Conservation (phyloP, 2,888 invertebrate species). For the Tipula vernalis region DNA sequence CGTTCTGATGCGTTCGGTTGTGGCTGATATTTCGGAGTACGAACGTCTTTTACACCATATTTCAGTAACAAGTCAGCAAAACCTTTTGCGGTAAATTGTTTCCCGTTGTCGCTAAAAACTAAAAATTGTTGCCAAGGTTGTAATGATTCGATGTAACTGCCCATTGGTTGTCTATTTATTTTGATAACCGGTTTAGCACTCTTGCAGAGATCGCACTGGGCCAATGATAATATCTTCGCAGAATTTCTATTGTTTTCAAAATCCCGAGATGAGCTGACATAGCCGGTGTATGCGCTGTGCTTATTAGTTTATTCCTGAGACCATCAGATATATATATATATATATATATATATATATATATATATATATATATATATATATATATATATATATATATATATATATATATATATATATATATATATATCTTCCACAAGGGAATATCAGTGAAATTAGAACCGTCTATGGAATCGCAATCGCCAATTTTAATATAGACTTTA, state of each 20-base stretch:
- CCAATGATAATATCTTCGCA: background rate
- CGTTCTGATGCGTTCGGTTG: too few species aligned
- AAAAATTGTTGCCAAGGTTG: background rate
- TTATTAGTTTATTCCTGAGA: background rate
- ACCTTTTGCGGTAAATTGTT: conserved; percentile 14
- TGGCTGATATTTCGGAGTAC: conserved; percentile 18
- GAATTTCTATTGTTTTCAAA: background rate
- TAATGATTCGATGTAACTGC: too few species aligned
- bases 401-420: too few species aligned
- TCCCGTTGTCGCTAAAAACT: conserved; percentile 17
- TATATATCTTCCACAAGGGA: background rate
- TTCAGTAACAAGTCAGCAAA: conserved; percentile 12
- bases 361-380: too few species aligned
- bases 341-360: too few species aligned
- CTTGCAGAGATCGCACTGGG: background rate
- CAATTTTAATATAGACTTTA: background rate
- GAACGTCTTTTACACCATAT: conserved; percentile 15
- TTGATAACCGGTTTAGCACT: background rate
- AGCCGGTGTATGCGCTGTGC: background rate
- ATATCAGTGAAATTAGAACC: background rate
- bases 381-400: background rate
- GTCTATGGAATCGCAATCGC: background rate
- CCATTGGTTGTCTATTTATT: background rate
- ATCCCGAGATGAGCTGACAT: background rate
- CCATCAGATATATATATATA: too few species aligned